A percentile compares a stretch with the other conserved stretches of the same genome.
These are phyloP conservation scores for Sebastes aleutianus DNA, from an alignment of 2,797 vertebrate species.

Conservation along the genomic window DNA sequence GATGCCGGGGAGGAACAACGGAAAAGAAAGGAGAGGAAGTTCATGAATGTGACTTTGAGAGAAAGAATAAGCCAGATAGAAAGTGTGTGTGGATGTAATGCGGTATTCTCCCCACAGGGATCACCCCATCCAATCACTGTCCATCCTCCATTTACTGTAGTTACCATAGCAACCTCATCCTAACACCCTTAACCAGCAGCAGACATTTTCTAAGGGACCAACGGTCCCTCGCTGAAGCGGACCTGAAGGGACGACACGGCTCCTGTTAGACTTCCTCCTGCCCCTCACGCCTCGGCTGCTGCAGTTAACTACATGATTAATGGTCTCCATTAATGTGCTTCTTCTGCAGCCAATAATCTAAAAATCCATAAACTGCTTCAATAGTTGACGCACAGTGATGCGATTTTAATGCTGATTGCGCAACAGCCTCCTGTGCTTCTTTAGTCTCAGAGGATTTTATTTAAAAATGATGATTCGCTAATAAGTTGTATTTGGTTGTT, in stretches of 20 bases:
- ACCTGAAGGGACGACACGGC: background rate
- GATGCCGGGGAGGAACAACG: background rate
- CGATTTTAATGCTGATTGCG: conserved; percentile 40
- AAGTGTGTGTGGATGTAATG: background rate
- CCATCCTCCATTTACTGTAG: conserved; percentile 1
- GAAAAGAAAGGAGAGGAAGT: background rate
- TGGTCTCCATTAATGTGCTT: conserved; percentile 78
- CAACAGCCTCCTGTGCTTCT: conserved; percentile 67
- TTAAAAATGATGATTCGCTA: background rate
- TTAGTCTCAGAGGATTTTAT: conserved; percentile 62
- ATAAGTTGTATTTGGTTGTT: background rate
- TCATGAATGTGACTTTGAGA: background rate
- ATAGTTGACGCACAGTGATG: conserved; percentile 39
- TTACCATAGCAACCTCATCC: conserved; percentile 31
- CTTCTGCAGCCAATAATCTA: conserved; percentile 62
- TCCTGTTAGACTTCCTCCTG: conserved; percentile 12
- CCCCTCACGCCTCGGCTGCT: conserved; percentile 46
- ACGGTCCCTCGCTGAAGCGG: background rate
- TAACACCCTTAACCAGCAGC: conserved; percentile 30
- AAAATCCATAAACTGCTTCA: conserved; percentile 56
- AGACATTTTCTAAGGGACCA: background rate
- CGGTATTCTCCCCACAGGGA: conserved; percentile 20
- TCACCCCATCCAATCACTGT: conserved; percentile 13
- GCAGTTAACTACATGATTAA: conserved; percentile 69
- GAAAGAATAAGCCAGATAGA: background rate